Percentiles rank a stretch among this genome's conserved stretches.
Conservation (phyloP, 2,888 invertebrate genomes). For the Blera fallax region DNA sequence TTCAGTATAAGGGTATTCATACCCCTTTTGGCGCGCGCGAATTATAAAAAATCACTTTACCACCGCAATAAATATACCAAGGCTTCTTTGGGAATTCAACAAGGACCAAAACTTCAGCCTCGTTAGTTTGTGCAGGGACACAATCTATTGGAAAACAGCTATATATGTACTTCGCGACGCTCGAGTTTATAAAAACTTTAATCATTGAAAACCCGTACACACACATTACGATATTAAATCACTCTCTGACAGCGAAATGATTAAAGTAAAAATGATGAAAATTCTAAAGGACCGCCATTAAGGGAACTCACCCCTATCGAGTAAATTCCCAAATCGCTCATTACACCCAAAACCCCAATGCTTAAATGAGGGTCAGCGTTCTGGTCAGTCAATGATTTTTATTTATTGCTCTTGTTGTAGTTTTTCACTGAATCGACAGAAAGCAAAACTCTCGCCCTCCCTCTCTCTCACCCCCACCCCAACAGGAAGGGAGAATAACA, state of each 20-base stretch:
- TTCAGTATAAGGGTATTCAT: no score
- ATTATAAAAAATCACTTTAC: no score
- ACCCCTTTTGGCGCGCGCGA: no score
- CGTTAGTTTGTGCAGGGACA: no score
- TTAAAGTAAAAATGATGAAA: background rate
- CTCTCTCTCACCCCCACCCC: background rate
- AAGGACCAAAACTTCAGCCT: no score
- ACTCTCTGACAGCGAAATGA: background rate
- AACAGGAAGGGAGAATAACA: conserved; percentile 7
- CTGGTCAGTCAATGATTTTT: conserved; percentile 46
- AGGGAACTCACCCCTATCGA: background rate
- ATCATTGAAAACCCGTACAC: background rate
- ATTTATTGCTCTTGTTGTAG: conserved; percentile 48
- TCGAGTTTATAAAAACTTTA: background rate
- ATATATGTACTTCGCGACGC: no score
- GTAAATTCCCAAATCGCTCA: conserved; percentile 10
- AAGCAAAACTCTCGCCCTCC: background rate
- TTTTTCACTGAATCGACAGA: conserved; percentile 54
- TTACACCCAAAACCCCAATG: background rate
- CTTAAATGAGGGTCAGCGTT: conserved; percentile 4
- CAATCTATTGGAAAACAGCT: no score
- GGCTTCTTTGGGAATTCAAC: no score
- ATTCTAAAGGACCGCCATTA: background rate
- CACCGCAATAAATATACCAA: no score
- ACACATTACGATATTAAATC: background rate